Evolutionary conservation across 2,888 invertebrate species (phyloP).

Genomic region (Eupithecia subumbrata): DNA sequence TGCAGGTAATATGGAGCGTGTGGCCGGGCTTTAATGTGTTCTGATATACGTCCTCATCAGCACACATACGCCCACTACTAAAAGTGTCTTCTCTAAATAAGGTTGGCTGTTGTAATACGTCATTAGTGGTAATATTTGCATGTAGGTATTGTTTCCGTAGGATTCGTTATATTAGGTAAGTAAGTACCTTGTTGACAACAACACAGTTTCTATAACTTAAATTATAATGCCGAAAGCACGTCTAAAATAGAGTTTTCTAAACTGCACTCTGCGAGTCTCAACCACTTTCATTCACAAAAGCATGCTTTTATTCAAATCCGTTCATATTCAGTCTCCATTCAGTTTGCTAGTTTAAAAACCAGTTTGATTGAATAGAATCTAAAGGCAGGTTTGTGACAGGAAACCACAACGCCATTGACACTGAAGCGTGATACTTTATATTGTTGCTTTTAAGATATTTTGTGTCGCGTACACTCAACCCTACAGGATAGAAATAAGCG

Average conservation of each 20-base stretch:
- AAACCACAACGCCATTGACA: slow-evolving; percentile 69
- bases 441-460: slow-evolving; percentile 11
- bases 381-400: slow-evolving; percentile 56
- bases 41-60: too few species aligned
- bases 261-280: slow-evolving; percentile 29
- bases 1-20: too few species aligned
- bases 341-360: slow-evolving; percentile 50
- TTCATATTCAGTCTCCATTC: slow-evolving; percentile 35
- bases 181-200: background rate
- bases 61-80: too few species aligned
- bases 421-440: slow-evolving; percentile 30
- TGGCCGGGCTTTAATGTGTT: too few species aligned
- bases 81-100: too few species aligned
- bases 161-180: background rate
- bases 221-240: background rate
- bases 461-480: background rate
- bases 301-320: slow-evolving; percentile 36
- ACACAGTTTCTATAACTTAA: background rate
- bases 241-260: slow-evolving; percentile 10
- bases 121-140: background rate
- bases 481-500: background rate
- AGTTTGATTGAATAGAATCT: slow-evolving; percentile 52
- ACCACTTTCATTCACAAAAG: slow-evolving; percentile 27
- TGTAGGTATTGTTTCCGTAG: background rate
- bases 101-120: too few species aligned